Percentiles rank a stretch among this genome's conserved stretches.
phyloP scores from a whole-genome alignment of 2,888 invertebrate species.

The Agrenia bidenticulata region DNA sequence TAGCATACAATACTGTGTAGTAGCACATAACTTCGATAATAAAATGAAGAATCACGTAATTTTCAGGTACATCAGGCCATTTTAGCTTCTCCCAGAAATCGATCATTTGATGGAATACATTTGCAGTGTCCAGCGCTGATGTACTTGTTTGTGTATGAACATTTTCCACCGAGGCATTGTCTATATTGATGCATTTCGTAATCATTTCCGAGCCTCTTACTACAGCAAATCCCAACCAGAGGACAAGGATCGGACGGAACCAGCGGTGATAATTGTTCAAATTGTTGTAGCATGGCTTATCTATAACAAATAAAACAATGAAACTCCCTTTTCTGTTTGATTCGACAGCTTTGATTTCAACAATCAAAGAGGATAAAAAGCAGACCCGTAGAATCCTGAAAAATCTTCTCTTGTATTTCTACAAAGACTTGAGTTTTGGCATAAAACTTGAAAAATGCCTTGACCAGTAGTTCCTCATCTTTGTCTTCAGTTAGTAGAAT shows the following conservation, averaged over 20 bases:
- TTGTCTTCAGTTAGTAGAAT: conserved; percentile 34
- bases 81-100: conserved; percentile 46
- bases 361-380: not conserved
- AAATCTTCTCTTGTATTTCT: conserved; percentile 28
- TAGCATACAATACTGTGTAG: conserved; percentile 45
- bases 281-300: conserved; percentile 11
- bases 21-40: conserved; percentile 48
- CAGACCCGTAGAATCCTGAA: conserved; percentile 6
- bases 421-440: conserved; percentile 44
- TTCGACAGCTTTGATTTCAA: not conserved
- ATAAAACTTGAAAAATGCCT: conserved; percentile 45
- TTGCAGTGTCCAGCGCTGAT: conserved; percentile 48
- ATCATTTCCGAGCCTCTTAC: conserved; percentile 45
- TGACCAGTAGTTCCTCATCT: conserved; percentile 32
- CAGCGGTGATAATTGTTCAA: conserved; percentile 43
- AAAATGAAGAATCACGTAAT: conserved; percentile 45
- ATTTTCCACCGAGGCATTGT: conserved; percentile 26
- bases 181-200: conserved; percentile 43
- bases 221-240: conserved; percentile 51
- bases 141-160: conserved; percentile 37
- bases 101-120: conserved; percentile 42
- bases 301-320: not conserved
- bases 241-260: conserved; percentile 49
- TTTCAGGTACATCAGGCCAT: conserved; percentile 50
- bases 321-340: too few species aligned